A percentile compares a stretch with the other conserved stretches of the same genome.
phyloP scores from a whole-genome alignment of 2,888 invertebrate species.

The Meloe dianella region DNA sequence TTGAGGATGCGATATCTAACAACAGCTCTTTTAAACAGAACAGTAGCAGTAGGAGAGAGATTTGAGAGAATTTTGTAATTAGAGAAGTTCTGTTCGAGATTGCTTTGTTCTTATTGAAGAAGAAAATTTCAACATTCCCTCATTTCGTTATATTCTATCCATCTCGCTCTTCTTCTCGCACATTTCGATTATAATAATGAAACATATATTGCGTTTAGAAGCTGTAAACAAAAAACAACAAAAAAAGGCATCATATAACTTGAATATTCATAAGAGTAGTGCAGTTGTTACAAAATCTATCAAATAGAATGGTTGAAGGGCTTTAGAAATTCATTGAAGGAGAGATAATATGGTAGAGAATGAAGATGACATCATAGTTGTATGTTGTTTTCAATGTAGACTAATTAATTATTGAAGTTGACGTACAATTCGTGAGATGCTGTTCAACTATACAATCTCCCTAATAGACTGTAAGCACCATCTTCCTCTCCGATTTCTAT shows the following conservation, averaged over 20 bases:
- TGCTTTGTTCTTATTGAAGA: constrained; percentile 36
- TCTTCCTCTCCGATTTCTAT: not conserved
- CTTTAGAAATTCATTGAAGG: not conserved
- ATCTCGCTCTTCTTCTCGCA: too few species aligned
- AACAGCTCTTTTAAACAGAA: constrained; percentile 5
- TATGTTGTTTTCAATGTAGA: constrained; percentile 30
- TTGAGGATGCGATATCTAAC: constrained; percentile 18
- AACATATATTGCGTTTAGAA: not conserved
- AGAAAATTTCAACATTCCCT: constrained; percentile 26
- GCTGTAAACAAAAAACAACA: not conserved
- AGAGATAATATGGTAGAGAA: constrained; percentile 30
- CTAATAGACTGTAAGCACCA: constrained; percentile 22
- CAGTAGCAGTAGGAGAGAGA: not conserved
- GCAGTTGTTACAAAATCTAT: not conserved
- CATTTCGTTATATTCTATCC: constrained; percentile 2
- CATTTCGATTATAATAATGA: not conserved
- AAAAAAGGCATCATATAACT: not conserved
- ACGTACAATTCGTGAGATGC: constrained; percentile 36
- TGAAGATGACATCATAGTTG: constrained; percentile 27
- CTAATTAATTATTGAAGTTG: constrained; percentile 39
- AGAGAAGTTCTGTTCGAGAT: constrained; percentile 38
- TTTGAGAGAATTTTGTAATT: constrained; percentile 31
- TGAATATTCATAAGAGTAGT: not conserved
- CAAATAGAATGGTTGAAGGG: not conserved
- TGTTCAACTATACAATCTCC: constrained; percentile 33